A percentile compares a stretch with the other conserved stretches of the same genome.
phyloP scores from a whole-genome alignment of 2,888 invertebrate genomes.

The Zaprionus lineosus region DNA sequence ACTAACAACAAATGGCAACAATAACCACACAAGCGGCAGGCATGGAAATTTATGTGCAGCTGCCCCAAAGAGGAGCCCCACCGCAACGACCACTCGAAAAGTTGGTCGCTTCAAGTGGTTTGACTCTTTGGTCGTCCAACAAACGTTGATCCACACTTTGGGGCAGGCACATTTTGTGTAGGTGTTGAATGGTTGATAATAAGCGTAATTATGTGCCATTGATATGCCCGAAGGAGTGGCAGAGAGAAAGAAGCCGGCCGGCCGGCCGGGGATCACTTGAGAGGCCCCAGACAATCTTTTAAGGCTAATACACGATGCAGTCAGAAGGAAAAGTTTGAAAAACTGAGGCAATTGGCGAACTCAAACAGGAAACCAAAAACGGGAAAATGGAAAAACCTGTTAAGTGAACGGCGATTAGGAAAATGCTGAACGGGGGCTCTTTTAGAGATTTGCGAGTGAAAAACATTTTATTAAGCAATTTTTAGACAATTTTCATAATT shows the following conservation, averaged over 20 bases:
- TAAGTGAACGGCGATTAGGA: slow-evolving; percentile 23
- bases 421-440: slow-evolving; percentile 14
- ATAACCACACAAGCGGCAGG: slow-evolving; percentile 14
- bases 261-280: slow-evolving; percentile 17
- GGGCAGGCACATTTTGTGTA: slow-evolving; percentile 62
- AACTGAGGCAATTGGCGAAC: no score
- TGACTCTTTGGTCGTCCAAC: slow-evolving; percentile 11
- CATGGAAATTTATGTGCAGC: slow-evolving; percentile 56
- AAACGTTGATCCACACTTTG: slow-evolving; percentile 4
- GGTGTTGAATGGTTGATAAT: slow-evolving; percentile 80
- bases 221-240: slow-evolving; percentile 59
- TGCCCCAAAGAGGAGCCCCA: slow-evolving; percentile 33
- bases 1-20: slow-evolving; percentile 24
- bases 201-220: slow-evolving; percentile 73
- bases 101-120: slow-evolving; percentile 13
- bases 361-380: not conserved
- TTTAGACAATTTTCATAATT: no score
- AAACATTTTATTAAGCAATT: no score
- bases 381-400: slow-evolving; percentile 31
- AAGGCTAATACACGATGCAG: no score
- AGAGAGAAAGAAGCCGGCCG: slow-evolving; percentile 6
- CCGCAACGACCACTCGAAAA: slow-evolving; percentile 30
- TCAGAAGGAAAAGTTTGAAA: no score
- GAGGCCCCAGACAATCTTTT: no score
- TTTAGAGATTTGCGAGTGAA: no score